Percentiles rank a stretch among this genome's conserved stretches.
These are phyloP conservation scores for Brachystomella parvula DNA, from an alignment of 1,140 invertebrate genomes.

Conservation along the genomic window DNA sequence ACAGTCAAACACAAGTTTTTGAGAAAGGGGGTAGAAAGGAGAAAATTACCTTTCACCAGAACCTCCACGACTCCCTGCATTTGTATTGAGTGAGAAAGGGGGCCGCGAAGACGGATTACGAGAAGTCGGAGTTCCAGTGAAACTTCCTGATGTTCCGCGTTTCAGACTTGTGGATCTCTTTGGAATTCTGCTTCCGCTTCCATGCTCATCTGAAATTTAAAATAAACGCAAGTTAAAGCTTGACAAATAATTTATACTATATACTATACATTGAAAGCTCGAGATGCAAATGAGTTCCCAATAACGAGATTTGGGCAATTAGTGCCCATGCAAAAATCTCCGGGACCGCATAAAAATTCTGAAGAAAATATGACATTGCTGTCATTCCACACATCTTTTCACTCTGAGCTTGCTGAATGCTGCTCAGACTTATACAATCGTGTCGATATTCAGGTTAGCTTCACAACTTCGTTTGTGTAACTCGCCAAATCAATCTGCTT, in stretches of 20 bases:
- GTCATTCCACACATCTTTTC: too few relatives aligned
- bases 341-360: too few relatives aligned
- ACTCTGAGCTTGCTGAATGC: too few relatives aligned
- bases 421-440: too few relatives aligned
- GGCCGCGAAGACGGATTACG: conserved; percentile 43
- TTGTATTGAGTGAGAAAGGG: conserved; percentile 32
- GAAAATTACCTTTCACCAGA: conserved; percentile 32
- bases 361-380: too few relatives aligned
- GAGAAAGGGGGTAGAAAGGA: not conserved
- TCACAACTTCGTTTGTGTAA: too few relatives aligned
- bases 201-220: conserved; percentile 47
- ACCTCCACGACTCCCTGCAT: conserved; percentile 28
- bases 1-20: not conserved
- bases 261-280: not conserved
- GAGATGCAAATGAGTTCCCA: not conserved
- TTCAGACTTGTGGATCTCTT: conserved; percentile 32
- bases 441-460: too few relatives aligned
- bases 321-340: too few relatives aligned
- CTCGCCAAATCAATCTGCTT: too few relatives aligned
- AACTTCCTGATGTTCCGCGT: conserved; percentile 23
- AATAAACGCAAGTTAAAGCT: not conserved
- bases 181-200: conserved; percentile 39
- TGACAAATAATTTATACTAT: not conserved
- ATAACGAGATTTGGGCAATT: too few relatives aligned
- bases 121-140: conserved; percentile 40